Conservation (phyloP, 2,113 vertebrate species). For the Dasypus novemcinctus region DNA sequence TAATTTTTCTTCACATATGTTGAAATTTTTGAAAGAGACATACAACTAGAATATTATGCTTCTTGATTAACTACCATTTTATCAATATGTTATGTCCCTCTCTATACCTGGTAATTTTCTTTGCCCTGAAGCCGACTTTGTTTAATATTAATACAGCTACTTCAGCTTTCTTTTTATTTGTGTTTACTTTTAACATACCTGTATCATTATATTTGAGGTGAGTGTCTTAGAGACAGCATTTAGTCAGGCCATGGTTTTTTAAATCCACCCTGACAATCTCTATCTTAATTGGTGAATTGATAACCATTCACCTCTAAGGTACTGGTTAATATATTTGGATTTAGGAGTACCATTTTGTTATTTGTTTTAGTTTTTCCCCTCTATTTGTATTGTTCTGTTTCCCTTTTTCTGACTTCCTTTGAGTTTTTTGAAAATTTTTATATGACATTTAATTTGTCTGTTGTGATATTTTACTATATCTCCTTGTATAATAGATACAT, state of each 20-base stretch:
- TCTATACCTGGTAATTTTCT: neutral
- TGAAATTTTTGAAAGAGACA: neutral
- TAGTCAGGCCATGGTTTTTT: neutral
- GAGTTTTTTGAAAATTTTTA: neutral
- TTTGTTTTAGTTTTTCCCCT: neutral
- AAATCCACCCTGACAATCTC: neutral
- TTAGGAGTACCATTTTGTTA: neutral
- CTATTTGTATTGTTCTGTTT: neutral
- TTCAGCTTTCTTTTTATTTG: neutral
- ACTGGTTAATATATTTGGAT: neutral
- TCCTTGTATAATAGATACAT: neutral
- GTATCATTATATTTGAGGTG: neutral
- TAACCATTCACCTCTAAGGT: neutral
- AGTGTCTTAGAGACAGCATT: neutral
- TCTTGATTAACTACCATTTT: neutral
- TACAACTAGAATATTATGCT: neutral
- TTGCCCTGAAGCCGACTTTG: neutral
- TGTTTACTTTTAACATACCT: neutral
- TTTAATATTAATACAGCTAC: neutral
- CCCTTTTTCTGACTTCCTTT: neutral
- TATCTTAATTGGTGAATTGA: neutral
- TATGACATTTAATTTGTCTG: neutral
- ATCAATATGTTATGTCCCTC: neutral
- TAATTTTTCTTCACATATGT: neutral
- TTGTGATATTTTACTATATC: neutral